A percentile compares a stretch with the other conserved stretches of the same genome.
Evolutionary conservation across 2,888 invertebrate genomes (phyloP).

Genomic region (Luffia ferchaultella): DNA sequence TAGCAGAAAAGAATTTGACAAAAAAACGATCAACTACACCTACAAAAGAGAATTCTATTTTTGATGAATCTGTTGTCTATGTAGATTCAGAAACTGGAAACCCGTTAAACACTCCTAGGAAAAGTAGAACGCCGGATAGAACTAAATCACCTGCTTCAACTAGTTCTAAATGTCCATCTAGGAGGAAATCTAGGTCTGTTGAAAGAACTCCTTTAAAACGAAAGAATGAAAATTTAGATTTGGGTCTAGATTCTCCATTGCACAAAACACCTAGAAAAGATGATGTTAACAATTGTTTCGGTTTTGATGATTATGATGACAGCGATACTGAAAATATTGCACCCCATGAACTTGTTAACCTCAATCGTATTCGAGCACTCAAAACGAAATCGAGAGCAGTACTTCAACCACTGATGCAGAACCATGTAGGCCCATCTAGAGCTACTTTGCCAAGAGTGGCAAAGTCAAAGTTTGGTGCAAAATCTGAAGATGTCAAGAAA

Average conservation of each 20-base stretch:
- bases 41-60: conserved; percentile 28
- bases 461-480: conserved; percentile 29
- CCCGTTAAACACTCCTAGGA: conserved; percentile 10
- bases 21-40: conserved; percentile 28
- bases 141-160: neutral
- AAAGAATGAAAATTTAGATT: no score
- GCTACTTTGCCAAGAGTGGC: conserved; percentile 29
- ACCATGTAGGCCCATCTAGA: conserved; percentile 32
- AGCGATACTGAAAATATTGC: conserved; percentile 45
- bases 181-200: neutral
- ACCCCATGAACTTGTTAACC: conserved; percentile 45
- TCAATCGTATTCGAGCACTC: conserved; percentile 26
- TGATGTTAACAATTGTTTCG: conserved; percentile 36
- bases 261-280: neutral
- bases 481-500: conserved; percentile 31
- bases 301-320: conserved; percentile 50
- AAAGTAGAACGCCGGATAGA: neutral
- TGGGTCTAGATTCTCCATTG: no score
- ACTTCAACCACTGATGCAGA: conserved; percentile 40
- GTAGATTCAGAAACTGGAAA: conserved; percentile 16
- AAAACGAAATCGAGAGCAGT: conserved; percentile 30
- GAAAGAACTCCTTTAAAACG: conserved; percentile 10
- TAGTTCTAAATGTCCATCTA: neutral
- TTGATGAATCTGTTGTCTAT: conserved; percentile 25
- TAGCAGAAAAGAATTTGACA: conserved; percentile 42